These are phyloP conservation scores for Cryptocheilus praepositus DNA, from an alignment of 2,888 invertebrate species.

Conservation along the genomic window DNA sequence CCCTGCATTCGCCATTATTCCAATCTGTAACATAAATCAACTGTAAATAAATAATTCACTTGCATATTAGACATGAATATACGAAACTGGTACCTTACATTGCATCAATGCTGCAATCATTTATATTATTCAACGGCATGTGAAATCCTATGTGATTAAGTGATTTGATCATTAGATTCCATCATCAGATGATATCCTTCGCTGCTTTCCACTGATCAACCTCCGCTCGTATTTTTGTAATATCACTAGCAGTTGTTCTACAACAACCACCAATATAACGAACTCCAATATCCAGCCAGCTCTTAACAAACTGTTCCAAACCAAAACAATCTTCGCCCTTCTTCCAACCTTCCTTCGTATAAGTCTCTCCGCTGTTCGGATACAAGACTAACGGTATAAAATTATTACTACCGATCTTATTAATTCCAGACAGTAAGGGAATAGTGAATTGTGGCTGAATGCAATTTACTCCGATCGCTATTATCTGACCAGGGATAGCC, in stretches of 20 bases:
- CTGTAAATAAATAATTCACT: no score
- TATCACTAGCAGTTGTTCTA: slow-evolving; percentile 88
- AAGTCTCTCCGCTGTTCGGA: slow-evolving; percentile 93
- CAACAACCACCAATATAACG: slow-evolving; percentile 95
- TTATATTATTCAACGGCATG: no score
- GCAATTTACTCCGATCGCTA: slow-evolving; percentile 95
- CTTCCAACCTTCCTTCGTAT: slow-evolving; percentile 80
- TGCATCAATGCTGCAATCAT: no score
- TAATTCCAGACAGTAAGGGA: slow-evolving; percentile 78
- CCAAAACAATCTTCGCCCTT: slow-evolving; percentile 80
- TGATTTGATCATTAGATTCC: no score
- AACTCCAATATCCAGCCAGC: slow-evolving; percentile 89
- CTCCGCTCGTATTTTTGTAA: slow-evolving; percentile 81
- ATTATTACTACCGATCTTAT: slow-evolving; percentile 74
- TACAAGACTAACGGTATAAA: slow-evolving; percentile 89
- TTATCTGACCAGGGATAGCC: slow-evolving; percentile 81
- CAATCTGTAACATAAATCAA: no score
- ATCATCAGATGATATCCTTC: not conserved
- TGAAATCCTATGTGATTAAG: no score
- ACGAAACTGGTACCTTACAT: no score
- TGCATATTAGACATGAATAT: no score
- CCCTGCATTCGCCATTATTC: no score
- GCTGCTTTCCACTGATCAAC: slow-evolving; percentile 28
- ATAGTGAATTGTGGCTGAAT: slow-evolving; percentile 82
- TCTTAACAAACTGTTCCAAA: slow-evolving; percentile 83